Evolutionary conservation across 2,888 invertebrate genomes (phyloP), one percentile per base, ranked within the genome.

Genomic region (Rhamnusium bicolor): DNA sequence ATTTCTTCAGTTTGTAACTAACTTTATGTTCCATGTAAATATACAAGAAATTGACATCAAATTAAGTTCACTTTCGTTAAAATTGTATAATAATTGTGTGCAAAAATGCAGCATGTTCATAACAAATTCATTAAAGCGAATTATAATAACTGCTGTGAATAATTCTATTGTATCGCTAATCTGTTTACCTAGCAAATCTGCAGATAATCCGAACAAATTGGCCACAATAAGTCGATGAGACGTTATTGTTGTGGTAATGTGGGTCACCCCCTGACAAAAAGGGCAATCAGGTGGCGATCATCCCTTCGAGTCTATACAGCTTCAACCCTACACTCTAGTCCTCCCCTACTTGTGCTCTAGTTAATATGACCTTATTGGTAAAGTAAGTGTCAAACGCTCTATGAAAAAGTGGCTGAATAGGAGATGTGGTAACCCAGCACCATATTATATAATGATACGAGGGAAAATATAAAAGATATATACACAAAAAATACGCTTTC

Each of bases 261-360:
- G 51, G 63, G 63, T 29, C 63, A 51, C 62, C 63, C 63, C 63
- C 51, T 18, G 63, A 7, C 24, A 8, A 65, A n/a, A 65, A 51
- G 49, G 63, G 51, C 29, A 10, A 65, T 51, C 61, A 61, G 61
- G 61, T n/a, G 61, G 46, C 61, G 61, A 61, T 61, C 61, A 46
- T 14, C 61, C 46, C 61, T 61, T 14, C 46, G n/a, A 61, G 61
- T 61, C 63, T 65, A 65, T 65, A 51, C 63, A 65, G 63, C 49
- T 18, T 65, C 49, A 51, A 65, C 27, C 51, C 51, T 29, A 16
- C 63, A 24, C 51, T 24, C 47, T 16, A 60, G 12, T 16, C 24
- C 46, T n/a, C 40, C 61, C 61, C 61, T 61, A 40, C n/a, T 46
- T 46, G 61, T 61, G 61, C 61, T 61, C 61, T 61, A 61, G 16